Evolutionary conservation across 2,888 invertebrate genomes (phyloP), one percentile per base, ranked within the genome.

Genomic region (Noctua janthe): DNA sequence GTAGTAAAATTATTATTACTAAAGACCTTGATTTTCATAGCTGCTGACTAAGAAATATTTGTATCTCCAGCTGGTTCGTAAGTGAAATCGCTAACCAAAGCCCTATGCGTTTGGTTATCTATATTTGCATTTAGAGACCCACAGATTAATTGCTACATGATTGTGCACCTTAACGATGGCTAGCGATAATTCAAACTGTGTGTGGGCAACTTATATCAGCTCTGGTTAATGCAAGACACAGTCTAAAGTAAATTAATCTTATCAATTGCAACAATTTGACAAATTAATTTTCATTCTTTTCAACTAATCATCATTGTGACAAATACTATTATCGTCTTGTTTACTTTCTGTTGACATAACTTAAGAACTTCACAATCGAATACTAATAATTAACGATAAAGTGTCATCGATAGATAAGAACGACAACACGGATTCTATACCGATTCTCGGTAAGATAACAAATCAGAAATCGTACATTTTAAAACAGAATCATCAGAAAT

Each of bases 101-200:
- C 72, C 69, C 29, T 56, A 73, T 72, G 59, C 43, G 43, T 74
- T 71, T 29, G 67, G 54, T 74, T 88, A 85, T 76, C 62, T 51
- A 54, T 73, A 80, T 88, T 88, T 81, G 74, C 62, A 76, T 78
- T 74, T 67, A 64, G 67, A 71, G 66, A 71, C 70, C n/a, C 74
- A 35, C 35, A 72, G 59, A 85, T 88, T 81, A 81, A 81, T 85
- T 76, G 76, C 64, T 74, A 74, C 69, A 74, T 70, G 74, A 71
- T 69, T 74, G 51, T 84, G 59, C 62, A 72, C 64, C 66, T 49
- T 74, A 85, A 74, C 67, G 62, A 85, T 51, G 49, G 20, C 35
- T 49, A 76, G 35, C 43, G 20, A 80, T 76, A 70, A 76, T 67
- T 64, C 72, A 70, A 70, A 79, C 71, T 72, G 47, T 74, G 54